Evolutionary conservation across 2,797 vertebrate species (phyloP), one percentile per base, ranked within the genome.

Genomic region (Macropodus opercularis): DNA sequence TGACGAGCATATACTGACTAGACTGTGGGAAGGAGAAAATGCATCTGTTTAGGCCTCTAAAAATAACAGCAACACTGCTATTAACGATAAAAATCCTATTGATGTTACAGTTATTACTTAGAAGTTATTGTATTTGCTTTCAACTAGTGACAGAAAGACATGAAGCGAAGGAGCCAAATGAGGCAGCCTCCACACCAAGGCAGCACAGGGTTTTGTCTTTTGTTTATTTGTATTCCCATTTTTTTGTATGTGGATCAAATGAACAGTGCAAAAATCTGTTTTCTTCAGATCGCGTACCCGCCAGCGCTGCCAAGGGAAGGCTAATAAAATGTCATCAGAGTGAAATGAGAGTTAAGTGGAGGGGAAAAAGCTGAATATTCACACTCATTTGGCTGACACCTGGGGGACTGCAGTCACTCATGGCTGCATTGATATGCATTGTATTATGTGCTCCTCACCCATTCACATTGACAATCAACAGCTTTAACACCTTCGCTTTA

Each of bases 341-440:
- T 87, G 88, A 90, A 91, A 90, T 88, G 77, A 87, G 91, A 92
- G 90, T 88, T 90, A 92, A 92, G 89, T 90, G 91, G 86, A 89
- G 89, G 85, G 85, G 87, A 88, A 89, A 89, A 85, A 86, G 82
- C 78, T 92, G 90, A 91, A 92, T 92, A 93, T 93, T 93, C 90
- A 91, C 87, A 85, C 87, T 90, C 85, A 91, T 91, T 92, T 92
- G 84, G 85, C 81, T 88, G 86, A 90, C 90, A 93, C 91, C 87
- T 91, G 85, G 89, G 88, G 89, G 85, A 89, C 74, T 62, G 77
- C 79, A 85, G 85, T 89, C 90, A 90, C 84, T 92, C 88, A 87
- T 72, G 75, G 74, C 79, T 71, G 85, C 90, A 92, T 92, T 91
- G 87, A 90, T 93, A 93, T 93, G 90, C 90, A 90, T 89, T 85